phyloP scores from a whole-genome alignment of 2,888 invertebrate species.

The Geotrupes spiniger region DNA sequence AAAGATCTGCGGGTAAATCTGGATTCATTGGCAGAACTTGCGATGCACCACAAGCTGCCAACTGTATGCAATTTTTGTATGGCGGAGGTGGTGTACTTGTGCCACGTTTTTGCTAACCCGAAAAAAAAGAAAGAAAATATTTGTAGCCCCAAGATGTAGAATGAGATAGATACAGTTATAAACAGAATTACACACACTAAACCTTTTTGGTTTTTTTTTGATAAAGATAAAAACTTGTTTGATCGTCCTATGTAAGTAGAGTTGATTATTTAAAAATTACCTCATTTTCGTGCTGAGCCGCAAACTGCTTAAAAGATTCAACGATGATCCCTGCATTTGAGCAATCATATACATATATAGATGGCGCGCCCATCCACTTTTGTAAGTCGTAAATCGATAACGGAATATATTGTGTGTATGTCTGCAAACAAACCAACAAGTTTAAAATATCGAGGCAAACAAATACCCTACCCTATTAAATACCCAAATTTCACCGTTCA shows the following conservation, averaged over 20 bases:
- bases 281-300: slow-evolving; percentile 86
- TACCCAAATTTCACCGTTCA: slow-evolving; percentile 99
- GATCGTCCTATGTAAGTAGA: no score
- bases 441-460: neutral
- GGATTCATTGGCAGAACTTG: slow-evolving; percentile 96
- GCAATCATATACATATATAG: slow-evolving; percentile 99
- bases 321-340: slow-evolving; percentile 97
- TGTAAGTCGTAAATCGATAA: slow-evolving; percentile 97
- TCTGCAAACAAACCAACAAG: no score
- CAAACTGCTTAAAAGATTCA: slow-evolving; percentile 85
- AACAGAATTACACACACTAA: no score
- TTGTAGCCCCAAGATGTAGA: no score
- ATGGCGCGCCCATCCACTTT: slow-evolving; percentile 99
- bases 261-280: no score
- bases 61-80: slow-evolving; percentile 90
- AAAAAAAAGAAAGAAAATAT: slow-evolving; percentile 5
- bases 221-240: no score
- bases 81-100: slow-evolving; percentile 52
- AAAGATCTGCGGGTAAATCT: slow-evolving; percentile 94
- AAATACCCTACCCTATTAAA: slow-evolving; percentile 77
- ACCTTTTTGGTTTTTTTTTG: no score
- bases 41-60: slow-evolving; percentile 92
- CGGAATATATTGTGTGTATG: slow-evolving; percentile 98
- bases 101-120: slow-evolving; percentile 17
- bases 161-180: no score